Conservation (phyloP, 1,140 invertebrate species). For the Papilio dardanus region DNA sequence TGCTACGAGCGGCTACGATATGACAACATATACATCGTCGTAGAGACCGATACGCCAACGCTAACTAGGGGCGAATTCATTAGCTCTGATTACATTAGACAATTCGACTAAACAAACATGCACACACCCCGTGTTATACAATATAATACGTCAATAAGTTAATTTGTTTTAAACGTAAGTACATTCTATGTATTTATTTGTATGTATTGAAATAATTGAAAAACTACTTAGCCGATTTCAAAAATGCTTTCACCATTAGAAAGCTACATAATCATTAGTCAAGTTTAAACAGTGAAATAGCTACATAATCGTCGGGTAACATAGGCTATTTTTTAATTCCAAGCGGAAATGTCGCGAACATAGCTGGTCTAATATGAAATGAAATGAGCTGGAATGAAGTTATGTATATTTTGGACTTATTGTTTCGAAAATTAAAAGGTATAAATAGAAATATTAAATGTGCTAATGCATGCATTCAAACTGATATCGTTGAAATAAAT, state of each 20-base stretch:
- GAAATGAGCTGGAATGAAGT: too few relatives aligned
- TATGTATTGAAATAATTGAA: background rate
- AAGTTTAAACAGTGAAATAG: too few relatives aligned
- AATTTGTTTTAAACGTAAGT: slow-evolving; percentile 16
- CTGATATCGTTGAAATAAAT: slow-evolving; percentile 41
- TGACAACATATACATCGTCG: slow-evolving; percentile 22
- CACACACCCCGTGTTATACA: slow-evolving; percentile 50
- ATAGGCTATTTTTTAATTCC: too few relatives aligned
- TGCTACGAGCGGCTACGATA: slow-evolving; percentile 7
- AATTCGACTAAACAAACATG: slow-evolving; percentile 69
- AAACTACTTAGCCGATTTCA: background rate
- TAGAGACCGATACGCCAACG: slow-evolving; percentile 57
- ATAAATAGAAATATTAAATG: background rate
- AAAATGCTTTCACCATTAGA: too few relatives aligned
- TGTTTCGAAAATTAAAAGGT: too few relatives aligned
- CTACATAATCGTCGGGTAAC: too few relatives aligned
- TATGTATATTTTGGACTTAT: too few relatives aligned
- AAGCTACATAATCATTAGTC: too few relatives aligned
- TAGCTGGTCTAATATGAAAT: too few relatives aligned
- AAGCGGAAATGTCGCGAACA: too few relatives aligned
- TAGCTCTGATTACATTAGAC: slow-evolving; percentile 78
- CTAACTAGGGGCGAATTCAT: slow-evolving; percentile 75
- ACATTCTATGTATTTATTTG: background rate
- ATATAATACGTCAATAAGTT: slow-evolving; percentile 39
- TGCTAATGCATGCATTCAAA: background rate